These are phyloP conservation scores for Entomobrya proxima DNA, from an alignment of 2,888 invertebrate genomes.

Conservation along the genomic window DNA sequence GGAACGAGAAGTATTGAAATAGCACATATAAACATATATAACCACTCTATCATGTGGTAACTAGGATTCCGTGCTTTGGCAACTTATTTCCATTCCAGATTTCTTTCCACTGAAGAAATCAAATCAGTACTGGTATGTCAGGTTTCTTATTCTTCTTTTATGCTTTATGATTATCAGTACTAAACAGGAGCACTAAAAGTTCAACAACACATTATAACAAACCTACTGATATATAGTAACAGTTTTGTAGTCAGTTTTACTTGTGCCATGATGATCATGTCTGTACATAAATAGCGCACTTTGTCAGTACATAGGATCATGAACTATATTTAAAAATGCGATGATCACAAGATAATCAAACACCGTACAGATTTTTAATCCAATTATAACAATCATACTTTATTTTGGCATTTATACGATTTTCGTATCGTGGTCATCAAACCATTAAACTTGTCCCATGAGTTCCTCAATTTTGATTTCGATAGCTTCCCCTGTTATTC, in stretches of 20 bases:
- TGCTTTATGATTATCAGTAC: neutral
- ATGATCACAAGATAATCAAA: constrained; percentile 10
- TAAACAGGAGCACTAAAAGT: neutral
- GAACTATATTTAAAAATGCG: neutral
- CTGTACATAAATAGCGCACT: neutral
- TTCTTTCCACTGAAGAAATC: neutral
- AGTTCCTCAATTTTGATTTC: neutral
- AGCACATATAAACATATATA: neutral
- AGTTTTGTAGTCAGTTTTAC: constrained; percentile 52
- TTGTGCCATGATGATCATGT: constrained; percentile 52
- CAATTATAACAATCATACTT: neutral
- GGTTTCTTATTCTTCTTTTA: no score
- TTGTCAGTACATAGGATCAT: neutral
- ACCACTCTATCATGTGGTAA: no score
- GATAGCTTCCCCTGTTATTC: neutral
- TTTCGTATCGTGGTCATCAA: neutral
- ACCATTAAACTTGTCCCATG: neutral
- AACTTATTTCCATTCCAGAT: neutral
- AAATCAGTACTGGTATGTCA: neutral
- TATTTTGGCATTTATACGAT: neutral
- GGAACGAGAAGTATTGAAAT: neutral
- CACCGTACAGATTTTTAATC: constrained; percentile 1
- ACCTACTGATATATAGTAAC: neutral
- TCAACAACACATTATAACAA: neutral
- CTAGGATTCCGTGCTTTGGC: no score